Percentiles rank a stretch among this genome's conserved stretches.
Conservation (phyloP, 1,140 invertebrate genomes). For the Ridgeia piscesae region DNA sequence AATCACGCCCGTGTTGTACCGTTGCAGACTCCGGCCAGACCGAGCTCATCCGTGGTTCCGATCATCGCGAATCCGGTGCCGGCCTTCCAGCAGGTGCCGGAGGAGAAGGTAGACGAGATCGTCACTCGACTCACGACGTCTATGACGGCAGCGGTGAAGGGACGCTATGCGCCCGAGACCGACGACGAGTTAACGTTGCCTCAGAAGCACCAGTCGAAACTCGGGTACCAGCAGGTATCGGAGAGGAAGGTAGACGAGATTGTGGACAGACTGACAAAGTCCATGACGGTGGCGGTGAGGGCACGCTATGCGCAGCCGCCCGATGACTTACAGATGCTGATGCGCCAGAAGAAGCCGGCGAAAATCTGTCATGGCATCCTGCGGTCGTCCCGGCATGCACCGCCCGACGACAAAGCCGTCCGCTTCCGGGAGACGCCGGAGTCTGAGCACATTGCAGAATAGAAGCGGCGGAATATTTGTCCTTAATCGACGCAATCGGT, state of each 20-base stretch:
- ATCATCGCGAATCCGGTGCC: background rate
- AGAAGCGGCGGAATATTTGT: too few species aligned
- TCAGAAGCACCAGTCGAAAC: too few species aligned
- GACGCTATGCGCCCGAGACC: background rate
- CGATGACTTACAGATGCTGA: too few species aligned
- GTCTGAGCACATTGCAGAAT: background rate
- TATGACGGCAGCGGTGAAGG: background rate
- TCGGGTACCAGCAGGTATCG: too few species aligned
- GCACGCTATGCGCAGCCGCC: too few species aligned
- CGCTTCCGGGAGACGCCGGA: background rate
- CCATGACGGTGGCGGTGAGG: too few species aligned
- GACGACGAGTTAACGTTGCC: background rate
- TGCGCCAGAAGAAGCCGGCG: background rate
- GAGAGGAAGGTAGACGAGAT: too few species aligned
- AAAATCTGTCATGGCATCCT: background rate
- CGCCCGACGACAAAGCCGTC: background rate
- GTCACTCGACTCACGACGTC: background rate
- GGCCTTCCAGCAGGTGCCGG: background rate
- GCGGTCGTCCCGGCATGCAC: background rate
- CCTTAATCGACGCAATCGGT: too few species aligned
- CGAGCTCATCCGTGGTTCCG: background rate
- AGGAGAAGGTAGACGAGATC: background rate
- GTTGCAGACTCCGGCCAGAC: background rate
- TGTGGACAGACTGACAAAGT: too few species aligned
- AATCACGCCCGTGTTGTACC: background rate